Conservation (phyloP, 2,113 vertebrate species). For the Percopsis transmontana region DNA sequence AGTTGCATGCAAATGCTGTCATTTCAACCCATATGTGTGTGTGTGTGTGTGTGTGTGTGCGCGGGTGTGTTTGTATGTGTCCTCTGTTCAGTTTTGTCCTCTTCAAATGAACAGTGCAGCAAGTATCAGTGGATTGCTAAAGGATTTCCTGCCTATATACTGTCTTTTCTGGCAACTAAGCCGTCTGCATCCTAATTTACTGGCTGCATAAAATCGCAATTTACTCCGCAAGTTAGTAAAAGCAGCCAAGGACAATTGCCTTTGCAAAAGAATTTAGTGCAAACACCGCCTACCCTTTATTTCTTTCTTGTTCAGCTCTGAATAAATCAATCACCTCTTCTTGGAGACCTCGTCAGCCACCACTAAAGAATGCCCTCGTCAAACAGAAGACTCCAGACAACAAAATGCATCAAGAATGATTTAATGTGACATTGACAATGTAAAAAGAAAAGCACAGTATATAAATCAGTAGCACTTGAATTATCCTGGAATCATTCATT, state of each 20-base stretch:
- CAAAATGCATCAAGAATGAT: constrained; percentile 66
- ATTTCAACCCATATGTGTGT: constrained; percentile 41
- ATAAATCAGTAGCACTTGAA: constrained; percentile 46
- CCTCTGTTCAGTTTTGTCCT: constrained; percentile 6
- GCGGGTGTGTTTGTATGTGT: constrained; percentile 8
- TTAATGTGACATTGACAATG: constrained; percentile 72
- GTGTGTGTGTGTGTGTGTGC: not conserved
- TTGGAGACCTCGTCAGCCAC: constrained; percentile 47
- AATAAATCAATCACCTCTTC: constrained; percentile 59
- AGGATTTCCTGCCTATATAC: constrained; percentile 55
- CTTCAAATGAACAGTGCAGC: constrained; percentile 56
- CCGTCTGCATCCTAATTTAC: constrained; percentile 69
- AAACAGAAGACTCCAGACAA: constrained; percentile 71
- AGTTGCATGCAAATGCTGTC: constrained; percentile 66
- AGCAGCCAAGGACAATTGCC: constrained; percentile 66
- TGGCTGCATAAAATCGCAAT: constrained; percentile 65
- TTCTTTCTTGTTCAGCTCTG: constrained; percentile 43
- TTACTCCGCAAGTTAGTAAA: constrained; percentile 58
- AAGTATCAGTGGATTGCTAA: constrained; percentile 50
- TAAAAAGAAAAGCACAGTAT: constrained; percentile 46
- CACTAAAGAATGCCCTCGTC: constrained; percentile 44
- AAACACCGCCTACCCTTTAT: constrained; percentile 48
- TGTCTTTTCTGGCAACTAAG: constrained; percentile 52
- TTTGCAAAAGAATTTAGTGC: constrained; percentile 52
- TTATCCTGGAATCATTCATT: constrained; percentile 2